Conservation (phyloP, 1,140 invertebrate genomes). For the Odontomachus brunneus region DNA sequence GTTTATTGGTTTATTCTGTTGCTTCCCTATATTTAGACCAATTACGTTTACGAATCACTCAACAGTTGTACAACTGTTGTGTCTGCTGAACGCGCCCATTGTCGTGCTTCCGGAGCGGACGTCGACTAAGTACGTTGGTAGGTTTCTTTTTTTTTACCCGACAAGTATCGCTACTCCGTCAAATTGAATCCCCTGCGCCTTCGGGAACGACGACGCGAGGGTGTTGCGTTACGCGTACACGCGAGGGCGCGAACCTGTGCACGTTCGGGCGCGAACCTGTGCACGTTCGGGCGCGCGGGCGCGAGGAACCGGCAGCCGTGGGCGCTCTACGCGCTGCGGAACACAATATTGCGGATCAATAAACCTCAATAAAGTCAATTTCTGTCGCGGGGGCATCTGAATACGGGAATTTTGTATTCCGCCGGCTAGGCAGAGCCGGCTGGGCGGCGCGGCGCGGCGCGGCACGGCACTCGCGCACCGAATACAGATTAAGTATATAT, state of each 20-base stretch:
- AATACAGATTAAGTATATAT: conserved; percentile 84
- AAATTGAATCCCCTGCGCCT: conserved; percentile 41
- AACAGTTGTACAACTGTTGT: no score
- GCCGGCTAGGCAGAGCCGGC: conserved; percentile 77
- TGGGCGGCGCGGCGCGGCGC: conserved; percentile 78
- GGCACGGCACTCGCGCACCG: conserved; percentile 80
- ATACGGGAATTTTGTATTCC: conserved; percentile 85
- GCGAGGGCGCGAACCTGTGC: no score
- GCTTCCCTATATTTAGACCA: no score
- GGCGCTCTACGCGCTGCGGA: conserved; percentile 60
- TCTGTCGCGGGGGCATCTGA: conserved; percentile 85
- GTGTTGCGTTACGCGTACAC: no score
- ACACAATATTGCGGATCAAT: conserved; percentile 86
- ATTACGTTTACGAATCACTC: no score
- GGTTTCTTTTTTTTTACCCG: conserved; percentile 5
- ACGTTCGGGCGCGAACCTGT: not conserved
- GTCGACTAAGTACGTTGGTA: conserved; percentile 19
- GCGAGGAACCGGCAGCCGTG: conserved; percentile 34
- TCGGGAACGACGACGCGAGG: conserved; percentile 10
- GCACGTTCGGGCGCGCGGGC: conserved; percentile 14
- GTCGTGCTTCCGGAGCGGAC: not conserved
- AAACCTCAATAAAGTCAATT: conserved; percentile 86
- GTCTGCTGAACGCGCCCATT: no score
- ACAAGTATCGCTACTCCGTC: conserved; percentile 32
- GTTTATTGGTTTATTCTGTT: no score